Conservation (phyloP, 2,888 invertebrate species). For the Volucella zonaria region DNA sequence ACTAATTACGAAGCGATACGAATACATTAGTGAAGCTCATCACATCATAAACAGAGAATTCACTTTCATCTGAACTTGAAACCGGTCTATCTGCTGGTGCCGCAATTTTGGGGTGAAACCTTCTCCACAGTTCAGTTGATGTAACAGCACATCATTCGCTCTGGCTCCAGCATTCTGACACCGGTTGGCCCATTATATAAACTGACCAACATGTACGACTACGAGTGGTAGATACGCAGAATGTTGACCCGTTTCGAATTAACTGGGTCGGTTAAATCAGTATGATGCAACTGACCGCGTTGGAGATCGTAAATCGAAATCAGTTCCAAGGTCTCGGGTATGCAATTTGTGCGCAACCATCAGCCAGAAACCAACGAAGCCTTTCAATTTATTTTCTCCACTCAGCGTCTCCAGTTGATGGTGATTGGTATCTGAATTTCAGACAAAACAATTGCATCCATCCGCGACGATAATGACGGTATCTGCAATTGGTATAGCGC, state of each 20-base stretch:
- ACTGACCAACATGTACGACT: slow-evolving; percentile 12
- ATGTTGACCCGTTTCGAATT: slow-evolving; percentile 58
- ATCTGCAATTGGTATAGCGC: background rate
- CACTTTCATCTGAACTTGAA: slow-evolving; percentile 66
- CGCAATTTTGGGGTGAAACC: slow-evolving; percentile 38
- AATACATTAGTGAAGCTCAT: slow-evolving; percentile 11
- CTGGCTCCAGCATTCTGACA: slow-evolving; percentile 31
- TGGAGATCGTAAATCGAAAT: slow-evolving; percentile 47
- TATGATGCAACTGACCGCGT: slow-evolving; percentile 56
- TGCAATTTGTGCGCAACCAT: slow-evolving; percentile 44
- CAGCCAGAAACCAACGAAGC: background rate
- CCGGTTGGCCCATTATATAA: slow-evolving; percentile 20
- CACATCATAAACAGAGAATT: slow-evolving; percentile 20
- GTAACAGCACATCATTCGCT: slow-evolving; percentile 23
- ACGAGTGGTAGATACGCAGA: slow-evolving; percentile 9
- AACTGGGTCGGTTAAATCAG: slow-evolving; percentile 47
- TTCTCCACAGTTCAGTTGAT: slow-evolving; percentile 46
- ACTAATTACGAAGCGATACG: slow-evolving; percentile 1
- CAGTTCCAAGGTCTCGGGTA: slow-evolving; percentile 66
- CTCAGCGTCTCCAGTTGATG: background rate
- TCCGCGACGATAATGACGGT: slow-evolving; percentile 16
- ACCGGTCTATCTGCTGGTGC: slow-evolving; percentile 19
- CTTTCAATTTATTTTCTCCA: slow-evolving; percentile 36
- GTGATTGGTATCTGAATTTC: slow-evolving; percentile 15
- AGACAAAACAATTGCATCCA: slow-evolving; percentile 42